phyloP scores from a whole-genome alignment of 2,888 invertebrate genomes.

The Hymenopus coronatus region DNA sequence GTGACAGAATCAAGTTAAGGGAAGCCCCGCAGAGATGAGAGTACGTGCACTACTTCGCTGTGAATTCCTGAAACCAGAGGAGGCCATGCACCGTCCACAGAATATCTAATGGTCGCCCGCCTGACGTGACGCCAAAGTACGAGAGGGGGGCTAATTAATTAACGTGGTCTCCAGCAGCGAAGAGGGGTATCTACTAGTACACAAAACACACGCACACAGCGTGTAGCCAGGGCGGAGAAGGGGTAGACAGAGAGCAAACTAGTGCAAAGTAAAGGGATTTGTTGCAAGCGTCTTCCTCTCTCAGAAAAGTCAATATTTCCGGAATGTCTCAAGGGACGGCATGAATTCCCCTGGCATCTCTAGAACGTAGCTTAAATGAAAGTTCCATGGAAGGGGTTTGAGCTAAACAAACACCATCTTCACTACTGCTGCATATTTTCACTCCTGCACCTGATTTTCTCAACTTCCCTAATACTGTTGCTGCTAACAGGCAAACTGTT shows the following conservation, averaged over 20 bases:
- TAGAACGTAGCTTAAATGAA: neutral
- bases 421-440: too few species aligned
- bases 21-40: neutral
- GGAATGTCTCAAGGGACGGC: neutral
- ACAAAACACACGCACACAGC: neutral
- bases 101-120: neutral
- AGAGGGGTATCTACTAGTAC: neutral
- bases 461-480: too few species aligned
- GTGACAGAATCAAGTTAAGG: neutral
- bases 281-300: neutral
- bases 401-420: too few species aligned
- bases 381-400: too few species aligned
- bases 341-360: neutral
- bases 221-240: too few species aligned
- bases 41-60: neutral
- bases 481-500: too few species aligned
- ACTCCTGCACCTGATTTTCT: too few species aligned
- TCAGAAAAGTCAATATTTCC: neutral
- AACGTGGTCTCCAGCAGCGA: neutral
- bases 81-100: neutral
- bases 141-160: neutral
- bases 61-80: neutral
- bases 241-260: neutral
- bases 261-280: neutral
- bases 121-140: neutral